Percentiles rank a stretch among this genome's conserved stretches.
Evolutionary conservation across 2,888 invertebrate species (phyloP).

Genomic region (Lagria hirta): DNA sequence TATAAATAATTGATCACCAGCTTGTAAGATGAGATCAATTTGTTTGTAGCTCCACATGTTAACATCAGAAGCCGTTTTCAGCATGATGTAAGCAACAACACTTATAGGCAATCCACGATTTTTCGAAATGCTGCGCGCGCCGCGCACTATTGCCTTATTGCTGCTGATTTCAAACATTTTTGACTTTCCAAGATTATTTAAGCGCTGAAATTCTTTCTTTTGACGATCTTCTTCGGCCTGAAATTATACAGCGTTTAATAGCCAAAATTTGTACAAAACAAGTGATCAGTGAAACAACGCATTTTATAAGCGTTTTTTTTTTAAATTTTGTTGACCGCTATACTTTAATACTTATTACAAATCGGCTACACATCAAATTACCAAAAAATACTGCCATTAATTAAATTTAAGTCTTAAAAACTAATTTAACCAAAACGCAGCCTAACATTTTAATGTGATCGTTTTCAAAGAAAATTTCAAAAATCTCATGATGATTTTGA

Average conservation of each 20-base stretch:
- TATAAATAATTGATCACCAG: slow-evolving; percentile 62
- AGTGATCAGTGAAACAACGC: too few relatives aligned
- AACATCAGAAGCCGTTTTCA: slow-evolving; percentile 56
- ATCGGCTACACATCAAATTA: too few relatives aligned
- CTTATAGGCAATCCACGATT: slow-evolving; percentile 54
- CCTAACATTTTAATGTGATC: too few relatives aligned
- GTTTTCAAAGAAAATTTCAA: too few relatives aligned
- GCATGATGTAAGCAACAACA: slow-evolving; percentile 60
- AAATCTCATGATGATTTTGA: too few relatives aligned
- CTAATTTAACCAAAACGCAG: too few relatives aligned
- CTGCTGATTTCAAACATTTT: slow-evolving; percentile 40
- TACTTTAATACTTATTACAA: too few relatives aligned
- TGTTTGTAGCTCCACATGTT: slow-evolving; percentile 59
- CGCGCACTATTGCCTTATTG: slow-evolving; percentile 55
- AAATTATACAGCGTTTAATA: too few relatives aligned
- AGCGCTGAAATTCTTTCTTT: slow-evolving; percentile 45
- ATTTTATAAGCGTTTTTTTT: slow-evolving; percentile 4
- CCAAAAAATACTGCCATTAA: too few relatives aligned
- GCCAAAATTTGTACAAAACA: too few relatives aligned
- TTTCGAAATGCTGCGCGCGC: slow-evolving; percentile 38
- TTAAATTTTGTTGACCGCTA: slow-evolving; percentile 2
- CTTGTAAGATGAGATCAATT: slow-evolving; percentile 59
- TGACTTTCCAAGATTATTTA: slow-evolving; percentile 48
- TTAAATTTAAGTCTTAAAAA: too few relatives aligned
- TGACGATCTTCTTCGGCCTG: slow-evolving; percentile 42